Conservation (phyloP, 2,797 vertebrate species). For the Spinus olivaceus region DNA sequence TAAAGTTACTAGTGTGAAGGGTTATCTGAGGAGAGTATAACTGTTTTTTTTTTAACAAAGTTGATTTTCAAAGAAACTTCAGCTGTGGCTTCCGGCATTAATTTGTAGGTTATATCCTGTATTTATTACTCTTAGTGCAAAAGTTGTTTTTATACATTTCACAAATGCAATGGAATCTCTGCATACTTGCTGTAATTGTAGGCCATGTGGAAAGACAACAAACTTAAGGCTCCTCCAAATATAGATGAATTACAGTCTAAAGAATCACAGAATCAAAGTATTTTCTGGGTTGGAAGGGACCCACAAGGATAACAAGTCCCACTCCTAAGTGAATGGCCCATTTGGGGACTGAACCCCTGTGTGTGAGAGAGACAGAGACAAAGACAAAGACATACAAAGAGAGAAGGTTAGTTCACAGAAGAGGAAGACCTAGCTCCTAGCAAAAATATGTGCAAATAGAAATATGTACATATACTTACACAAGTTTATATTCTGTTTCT, state of each 20-base stretch:
- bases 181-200: neutral
- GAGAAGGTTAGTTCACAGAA: neutral
- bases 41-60: accelerated
- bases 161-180: neutral
- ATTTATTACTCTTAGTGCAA: neutral
- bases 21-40: neutral
- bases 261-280: neutral
- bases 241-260: neutral
- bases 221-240: neutral
- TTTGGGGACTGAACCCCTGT: accelerated
- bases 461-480: neutral
- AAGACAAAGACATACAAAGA: neutral
- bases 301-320: neutral
- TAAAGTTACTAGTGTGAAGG: neutral
- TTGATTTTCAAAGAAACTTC: neutral
- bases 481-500: neutral
- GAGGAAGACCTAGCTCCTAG: neutral
- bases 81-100: neutral
- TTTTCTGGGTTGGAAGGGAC: neutral
- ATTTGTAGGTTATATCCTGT: neutral
- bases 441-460: neutral
- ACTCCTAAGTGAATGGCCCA: neutral
- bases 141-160: neutral
- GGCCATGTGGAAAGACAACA: neutral
- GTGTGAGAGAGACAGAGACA: neutral